Evolutionary conservation across 2,888 invertebrate genomes (phyloP).

Genomic region (Mimumesa dahlbomi): DNA sequence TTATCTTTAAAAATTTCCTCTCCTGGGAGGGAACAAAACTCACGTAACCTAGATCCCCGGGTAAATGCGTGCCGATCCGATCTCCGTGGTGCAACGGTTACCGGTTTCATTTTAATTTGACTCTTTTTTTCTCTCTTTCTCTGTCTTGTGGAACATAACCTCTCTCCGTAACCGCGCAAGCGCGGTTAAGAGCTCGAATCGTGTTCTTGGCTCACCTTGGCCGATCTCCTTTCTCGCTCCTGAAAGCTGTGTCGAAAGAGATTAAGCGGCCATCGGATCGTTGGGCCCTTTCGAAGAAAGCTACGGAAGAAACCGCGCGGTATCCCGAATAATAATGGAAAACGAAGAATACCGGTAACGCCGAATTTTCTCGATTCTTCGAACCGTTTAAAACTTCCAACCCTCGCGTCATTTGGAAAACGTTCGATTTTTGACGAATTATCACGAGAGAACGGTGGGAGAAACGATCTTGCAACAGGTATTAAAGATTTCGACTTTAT

Average conservation of each 20-base stretch:
- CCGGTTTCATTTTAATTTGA: constrained; percentile 53
- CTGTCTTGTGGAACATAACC: too few relatives aligned
- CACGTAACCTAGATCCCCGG: constrained; percentile 27
- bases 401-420: too few relatives aligned
- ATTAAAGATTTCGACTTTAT: too few relatives aligned
- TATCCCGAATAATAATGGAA: too few relatives aligned
- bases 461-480: too few relatives aligned
- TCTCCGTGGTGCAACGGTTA: constrained; percentile 28
- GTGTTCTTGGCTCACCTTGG: constrained; percentile 31
- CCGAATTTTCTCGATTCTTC: too few relatives aligned
- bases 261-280: constrained; percentile 19
- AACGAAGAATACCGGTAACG: too few relatives aligned
- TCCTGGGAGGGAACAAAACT: not conserved
- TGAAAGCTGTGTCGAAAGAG: constrained; percentile 6
- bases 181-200: constrained; percentile 11
- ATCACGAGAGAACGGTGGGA: too few relatives aligned
- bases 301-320: not conserved
- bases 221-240: constrained; percentile 35
- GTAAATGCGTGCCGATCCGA: constrained; percentile 9
- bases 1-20: not conserved
- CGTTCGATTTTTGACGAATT: too few relatives aligned
- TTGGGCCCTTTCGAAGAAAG: not conserved
- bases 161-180: constrained; percentile 9
- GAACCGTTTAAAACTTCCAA: too few relatives aligned
- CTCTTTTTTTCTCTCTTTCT: constrained; percentile 17